Base-by-base conservation (phyloP, 2,797 vertebrate species). In the Hyperoplus lanceolatus region DNA sequence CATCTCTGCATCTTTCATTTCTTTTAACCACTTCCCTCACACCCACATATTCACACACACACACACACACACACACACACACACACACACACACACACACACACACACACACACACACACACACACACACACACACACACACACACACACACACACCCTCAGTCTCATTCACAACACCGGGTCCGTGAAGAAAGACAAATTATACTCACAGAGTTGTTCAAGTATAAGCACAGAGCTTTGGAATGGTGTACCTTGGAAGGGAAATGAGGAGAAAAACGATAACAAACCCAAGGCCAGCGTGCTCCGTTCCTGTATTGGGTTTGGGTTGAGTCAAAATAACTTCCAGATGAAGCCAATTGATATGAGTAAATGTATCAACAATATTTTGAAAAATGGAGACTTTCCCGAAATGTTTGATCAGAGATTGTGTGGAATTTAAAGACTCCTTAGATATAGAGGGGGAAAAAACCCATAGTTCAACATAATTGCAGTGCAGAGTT, bases 161-260 rank as follows among this genome's bases (percentile, higher is more conserved):
- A 36, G 38, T 5, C 72, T 83, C 51, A 58, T 81, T 71, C 79
- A 79, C 70, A 83, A 87, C 21, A 69, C 50, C 4, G 2, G 50
- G 29, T n/a, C 43, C 3, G 14, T 78, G 70, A 56, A 80, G 79
- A 83, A 65, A 88, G 81, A 81, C 70, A 84, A 79, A 89, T 87
- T 86, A 87, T 8, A 89, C 76, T 65, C 45, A 42, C 16, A 1
- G 41, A 67, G 48, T 59, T 39, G 70, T 83, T 84, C 5, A 54
- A 12, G 72, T 29, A 29, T 75, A 56, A 42, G 56, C 56, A n/a
- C 61, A 50, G 65, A 4, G 21, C 77, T 57, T 18, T 36, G 46
- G 16, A 70, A 75, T 49, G 61, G 14, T 57, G 42, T 48, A 63
- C 77, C 56, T 68, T 64, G 10, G 86, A 75, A 62, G 54, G 70